Percentiles rank a stretch among this genome's conserved stretches.
phyloP scores from a whole-genome alignment of 2,113 vertebrate species.

The Salminus brasiliensis region DNA sequence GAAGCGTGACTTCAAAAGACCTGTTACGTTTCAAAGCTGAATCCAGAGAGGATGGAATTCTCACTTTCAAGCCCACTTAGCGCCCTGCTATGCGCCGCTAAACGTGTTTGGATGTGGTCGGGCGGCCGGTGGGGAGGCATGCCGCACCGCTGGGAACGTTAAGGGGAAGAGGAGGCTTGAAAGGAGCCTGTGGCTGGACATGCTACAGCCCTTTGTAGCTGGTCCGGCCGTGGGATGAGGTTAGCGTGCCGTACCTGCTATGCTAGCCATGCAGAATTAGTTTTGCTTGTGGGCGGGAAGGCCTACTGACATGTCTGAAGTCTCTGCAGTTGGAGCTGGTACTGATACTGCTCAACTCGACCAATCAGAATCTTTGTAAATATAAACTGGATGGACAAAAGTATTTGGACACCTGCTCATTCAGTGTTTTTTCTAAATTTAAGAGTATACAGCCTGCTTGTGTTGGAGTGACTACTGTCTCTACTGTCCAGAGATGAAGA shows the following conservation, averaged over 20 bases:
- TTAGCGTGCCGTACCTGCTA: background rate
- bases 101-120: background rate
- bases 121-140: background rate
- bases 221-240: background rate
- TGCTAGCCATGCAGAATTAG: background rate
- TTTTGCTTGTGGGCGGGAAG: background rate
- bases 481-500: no score
- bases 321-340: no score
- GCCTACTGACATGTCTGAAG: background rate
- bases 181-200: background rate
- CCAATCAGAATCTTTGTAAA: no score
- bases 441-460: no score
- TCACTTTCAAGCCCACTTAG: slow-evolving; percentile 33
- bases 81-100: background rate
- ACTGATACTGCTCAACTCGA: no score
- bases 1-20: slow-evolving; percentile 18
- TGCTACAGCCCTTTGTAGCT: background rate
- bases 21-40: slow-evolving; percentile 9
- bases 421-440: no score
- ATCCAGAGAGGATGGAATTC: background rate
- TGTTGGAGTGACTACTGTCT: no score
- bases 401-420: no score
- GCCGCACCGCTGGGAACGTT: background rate
- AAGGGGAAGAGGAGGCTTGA: background rate
- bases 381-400: no score